phyloP scores from a whole-genome alignment of 2,797 vertebrate species.

The Betta splendens region DNA sequence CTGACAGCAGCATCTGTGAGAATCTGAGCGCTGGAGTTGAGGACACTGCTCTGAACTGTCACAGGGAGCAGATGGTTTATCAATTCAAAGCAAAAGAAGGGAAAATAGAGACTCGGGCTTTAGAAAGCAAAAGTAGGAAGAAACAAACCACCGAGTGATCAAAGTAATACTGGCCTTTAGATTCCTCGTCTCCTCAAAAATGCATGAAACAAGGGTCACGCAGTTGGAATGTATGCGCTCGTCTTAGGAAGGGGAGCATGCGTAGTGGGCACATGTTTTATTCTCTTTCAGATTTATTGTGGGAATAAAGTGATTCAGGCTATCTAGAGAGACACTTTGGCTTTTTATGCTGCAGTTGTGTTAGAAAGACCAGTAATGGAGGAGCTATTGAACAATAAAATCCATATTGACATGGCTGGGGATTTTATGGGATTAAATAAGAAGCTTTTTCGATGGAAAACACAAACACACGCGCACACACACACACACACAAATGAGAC shows the following conservation, averaged over 20 bases:
- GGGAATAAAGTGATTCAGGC: conserved; percentile 19
- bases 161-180: conserved; percentile 41
- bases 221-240: conserved; percentile 20
- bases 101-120: conserved; percentile 22
- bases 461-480: not conserved
- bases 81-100: conserved; percentile 48
- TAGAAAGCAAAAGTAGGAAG: conserved; percentile 29
- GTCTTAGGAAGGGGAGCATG: conserved; percentile 16
- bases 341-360: not conserved
- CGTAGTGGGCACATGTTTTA: conserved; percentile 54
- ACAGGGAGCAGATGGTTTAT: conserved; percentile 71
- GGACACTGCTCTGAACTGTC: conserved; percentile 62
- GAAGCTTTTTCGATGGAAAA: not conserved
- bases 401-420: conserved; percentile 15
- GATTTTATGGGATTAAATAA: conserved; percentile 35
- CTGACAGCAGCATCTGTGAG: conserved; percentile 71
- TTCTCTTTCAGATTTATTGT: conserved; percentile 60
- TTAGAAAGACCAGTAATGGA: conserved; percentile 19
- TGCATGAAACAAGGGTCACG: conserved; percentile 37
- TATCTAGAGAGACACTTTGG: conserved; percentile 24
- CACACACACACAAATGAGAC: conserved; percentile 18
- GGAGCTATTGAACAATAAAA: conserved; percentile 34
- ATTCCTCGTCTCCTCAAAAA: conserved; percentile 43
- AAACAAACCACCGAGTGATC: conserved; percentile 32
- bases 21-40: conserved; percentile 26